Base-by-base conservation (phyloP, 2,113 vertebrate species). In the Pelobates fuscus region DNA sequence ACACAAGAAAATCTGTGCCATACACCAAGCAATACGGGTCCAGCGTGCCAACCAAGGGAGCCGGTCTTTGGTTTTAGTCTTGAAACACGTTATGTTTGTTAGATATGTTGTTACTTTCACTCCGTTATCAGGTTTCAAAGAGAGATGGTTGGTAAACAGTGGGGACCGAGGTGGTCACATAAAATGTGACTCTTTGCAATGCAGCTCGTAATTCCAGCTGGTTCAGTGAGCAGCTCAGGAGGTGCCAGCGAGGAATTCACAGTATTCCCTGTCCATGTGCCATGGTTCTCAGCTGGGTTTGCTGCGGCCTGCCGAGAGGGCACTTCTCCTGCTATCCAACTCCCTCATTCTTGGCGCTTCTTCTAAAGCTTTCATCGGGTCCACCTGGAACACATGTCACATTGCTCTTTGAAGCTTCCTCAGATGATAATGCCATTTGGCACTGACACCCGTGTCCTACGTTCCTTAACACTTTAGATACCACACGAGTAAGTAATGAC, bases 361-460 rank as follows among this genome's bases (percentile, higher is more conserved):
- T 17, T 73, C 71, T 55, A 8, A 73, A 15, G 24, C 21, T 10
- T 55, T 41, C 46, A 18, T 4, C 21, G 7, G 5, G 11, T 29
- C 29, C 49, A 65, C 61, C 61, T 57, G 49, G 30, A 73, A 54
- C 46, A 29, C 18, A 55, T 73, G 61, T 72, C 60, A 24, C 44
- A 14, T 17, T 41, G 49, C 30, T 43, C 49, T 27, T 26, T 27
- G 14, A 17, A 44, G 32, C 61, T 37, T 61, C 6, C 46, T 69
- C 52, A 32, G 8, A 58, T 15, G 52, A 46, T 29, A 44, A 27
- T 58, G 8, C 24, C 32, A 66, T 44, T 27, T 44, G 32, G 32
- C 49, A 2, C 43, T 24, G 43, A 46, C 23, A 49, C 10, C n/a
- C 49, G 7, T 20, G 21, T 23, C 52, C 21, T 7, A 5, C 17